Evolutionary conservation across 2,113 vertebrate genomes (phyloP), one percentile per base, ranked within the genome.

Genomic region (Platanista minor): DNA sequence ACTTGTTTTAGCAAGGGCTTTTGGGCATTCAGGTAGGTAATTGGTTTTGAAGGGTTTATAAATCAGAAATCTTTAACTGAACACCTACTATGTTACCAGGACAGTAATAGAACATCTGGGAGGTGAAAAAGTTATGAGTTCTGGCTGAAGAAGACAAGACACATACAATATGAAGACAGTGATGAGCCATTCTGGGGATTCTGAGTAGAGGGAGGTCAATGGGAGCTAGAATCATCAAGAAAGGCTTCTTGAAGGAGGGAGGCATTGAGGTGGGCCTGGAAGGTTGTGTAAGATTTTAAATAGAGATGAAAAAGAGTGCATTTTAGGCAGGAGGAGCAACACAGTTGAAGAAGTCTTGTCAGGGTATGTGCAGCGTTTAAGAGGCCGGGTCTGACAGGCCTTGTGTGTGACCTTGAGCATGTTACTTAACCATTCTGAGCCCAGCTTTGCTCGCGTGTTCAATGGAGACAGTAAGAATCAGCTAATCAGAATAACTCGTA

Each of bases 361-460:
- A 46, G 29, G 10, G 6, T 66, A 20, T 31, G 27, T n/a, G 15
- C 8, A 6, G 29, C 1, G 9, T 43, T 39, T 33, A 87, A 25
- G 43, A 83, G 2, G 41, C 46, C 0, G 8, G 0, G 17, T 2
- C 8, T 21, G 23, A 21, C 36, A 18, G 12, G n/a, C 6, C 13
- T 64, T 18, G 21, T 36, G 7, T 9, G 46, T 52, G 96, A 78
- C 29, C 20, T 39, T 20, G 12, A 54, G 5, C 25, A 14, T 0
- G 0, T 29, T 20, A 15, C 33, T 33, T 31, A 49, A 11, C 12
- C 3, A 11, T 9, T 43, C 64, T 20, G 18, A 77, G 23, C 25
- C 46, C 49, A 21, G 39, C 21, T 64, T 67, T 75, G 64, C 25
- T 54, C 20, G 0, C 12, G 17, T 54, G 83, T 31, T 82, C 62